Evolutionary conservation across 2,888 invertebrate species (phyloP), one percentile per base, ranked within the genome.

Genomic region (Dasypogon diadema): DNA sequence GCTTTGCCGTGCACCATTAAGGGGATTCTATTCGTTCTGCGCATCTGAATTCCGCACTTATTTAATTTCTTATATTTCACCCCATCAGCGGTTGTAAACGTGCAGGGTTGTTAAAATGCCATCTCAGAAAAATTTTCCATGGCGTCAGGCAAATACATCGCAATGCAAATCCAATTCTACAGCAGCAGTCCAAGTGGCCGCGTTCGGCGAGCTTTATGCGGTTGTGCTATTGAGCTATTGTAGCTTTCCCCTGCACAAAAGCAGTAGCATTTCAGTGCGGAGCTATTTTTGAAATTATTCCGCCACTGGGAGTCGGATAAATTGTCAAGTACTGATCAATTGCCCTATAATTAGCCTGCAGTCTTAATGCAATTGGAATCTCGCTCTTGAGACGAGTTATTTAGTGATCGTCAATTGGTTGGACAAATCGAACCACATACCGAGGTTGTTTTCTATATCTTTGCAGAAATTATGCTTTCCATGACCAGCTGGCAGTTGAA

Each of bases 321-420:
- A 77, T 77, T 73, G 77, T 51, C 72, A 70, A 56, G 76, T 76
- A 77, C 72, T 76, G 77, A 77, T 77, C 76, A 77, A 77, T 77
- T 75, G 77, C 74, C 76, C 76, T 77, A 77, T 76, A 77, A 77
- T 77, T 77, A 77, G 77, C 77, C 70, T 74, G 37, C 60, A 21
- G 60, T 60, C 18, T 60, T 60, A 37, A 60, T 60, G 60, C 37
- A 12, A 18, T 60, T 60, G 60, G 60, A 60, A 60, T 60, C 37
- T 37, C 37, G 60, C 60, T 34, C 37, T 60, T 60, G 60, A 60
- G 60, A 60, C 34, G 34, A 12, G 18, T 16, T 60, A 37, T 37
- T 37, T 22, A 60, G 34, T 37, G 60, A 60, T 60, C 60, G 60
- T 18, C 60, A 60, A 37, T 30, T 42, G 2, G 42, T 8, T n/a